phyloP scores from a whole-genome alignment of 92 coral and sea anemone genomes.

The Siderastrea siderea region DNA sequence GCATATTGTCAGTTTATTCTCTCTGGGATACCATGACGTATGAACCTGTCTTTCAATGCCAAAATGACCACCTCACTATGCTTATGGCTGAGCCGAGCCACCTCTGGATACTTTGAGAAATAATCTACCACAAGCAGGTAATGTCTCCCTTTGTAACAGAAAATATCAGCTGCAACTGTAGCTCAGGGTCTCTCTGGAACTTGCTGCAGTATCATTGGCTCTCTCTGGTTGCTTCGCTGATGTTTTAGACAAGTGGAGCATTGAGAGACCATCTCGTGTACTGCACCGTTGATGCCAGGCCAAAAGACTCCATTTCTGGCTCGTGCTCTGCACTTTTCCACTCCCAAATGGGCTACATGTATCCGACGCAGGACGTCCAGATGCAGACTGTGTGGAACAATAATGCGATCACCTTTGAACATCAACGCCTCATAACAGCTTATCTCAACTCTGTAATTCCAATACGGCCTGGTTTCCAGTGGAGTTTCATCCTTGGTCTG shows the following conservation, averaged over 20 bases:
- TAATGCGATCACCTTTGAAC: conserved; percentile 39
- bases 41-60: conserved; percentile 66
- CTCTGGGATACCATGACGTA: conserved; percentile 65
- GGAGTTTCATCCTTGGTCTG: conserved; percentile 50
- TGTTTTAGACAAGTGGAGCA: conserved; percentile 42
- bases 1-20: conserved; percentile 61
- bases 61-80: conserved; percentile 44
- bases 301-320: conserved; percentile 55
- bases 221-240: conserved; percentile 64
- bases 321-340: conserved; percentile 53
- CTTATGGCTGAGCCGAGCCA: conserved; percentile 28
- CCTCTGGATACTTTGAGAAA: conserved; percentile 48
- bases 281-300: conserved; percentile 55
- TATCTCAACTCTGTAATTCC: conserved; percentile 57
- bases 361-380: conserved; percentile 44
- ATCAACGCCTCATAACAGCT: conserved; percentile 55
- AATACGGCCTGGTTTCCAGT: conserved; percentile 49
- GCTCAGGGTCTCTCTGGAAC: conserved; percentile 53
- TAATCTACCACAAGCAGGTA: conserved; percentile 38
- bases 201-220: conserved; percentile 59
- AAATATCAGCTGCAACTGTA: conserved; percentile 48
- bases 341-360: conserved; percentile 45
- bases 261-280: conserved; percentile 45
- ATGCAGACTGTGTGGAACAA: conserved; percentile 39
- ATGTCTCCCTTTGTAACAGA: conserved; percentile 53